Percentiles rank a stretch among this genome's conserved stretches.
Evolutionary conservation across 1,140 invertebrate species (phyloP).

Genomic region (Drosophila obscura): DNA sequence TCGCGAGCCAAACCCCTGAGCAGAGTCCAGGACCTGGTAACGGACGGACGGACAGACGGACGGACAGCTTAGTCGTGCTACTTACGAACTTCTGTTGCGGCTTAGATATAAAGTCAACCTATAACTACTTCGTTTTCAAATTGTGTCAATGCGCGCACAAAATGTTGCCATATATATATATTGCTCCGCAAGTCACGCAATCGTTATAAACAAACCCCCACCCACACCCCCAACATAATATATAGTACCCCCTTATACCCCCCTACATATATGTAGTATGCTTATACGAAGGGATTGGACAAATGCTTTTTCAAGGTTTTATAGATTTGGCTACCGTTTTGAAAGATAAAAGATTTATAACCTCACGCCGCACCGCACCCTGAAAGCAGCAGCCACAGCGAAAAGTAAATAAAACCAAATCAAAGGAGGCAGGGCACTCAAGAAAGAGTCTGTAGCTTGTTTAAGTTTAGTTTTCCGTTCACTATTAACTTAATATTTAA

Average conservation of each 20-base stretch:
- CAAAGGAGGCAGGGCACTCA: conserved; percentile 23
- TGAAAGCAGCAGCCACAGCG: conserved; percentile 6
- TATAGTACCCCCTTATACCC: neutral
- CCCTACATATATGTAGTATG: conserved; percentile 36
- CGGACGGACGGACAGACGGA: conserved; percentile 16
- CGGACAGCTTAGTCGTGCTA: conserved; percentile 44
- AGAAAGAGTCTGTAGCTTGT: conserved; percentile 29
- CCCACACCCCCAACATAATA: conserved; percentile 27
- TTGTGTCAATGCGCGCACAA: conserved; percentile 67
- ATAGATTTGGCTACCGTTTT: conserved; percentile 57
- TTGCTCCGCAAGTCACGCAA: conserved; percentile 52
- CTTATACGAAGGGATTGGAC: conserved; percentile 62
- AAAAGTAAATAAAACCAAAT: conserved; percentile 11
- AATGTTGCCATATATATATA: conserved; percentile 66
- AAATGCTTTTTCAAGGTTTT: conserved; percentile 75
- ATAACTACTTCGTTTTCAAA: conserved; percentile 56
- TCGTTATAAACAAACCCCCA: conserved; percentile 50
- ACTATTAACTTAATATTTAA: conserved; percentile 55
- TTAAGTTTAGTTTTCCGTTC: conserved; percentile 43
- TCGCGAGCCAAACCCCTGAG: conserved; percentile 29
- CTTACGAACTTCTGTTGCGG: conserved; percentile 59
- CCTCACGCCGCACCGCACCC: conserved; percentile 16
- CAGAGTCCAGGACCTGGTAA: conserved; percentile 5
- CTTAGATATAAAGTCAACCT: conserved; percentile 44
- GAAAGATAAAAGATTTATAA: conserved; percentile 12